Evolutionary conservation across 2,113 vertebrate species (phyloP), one percentile per base, ranked within the genome.

Genomic region (Pedetes capensis): DNA sequence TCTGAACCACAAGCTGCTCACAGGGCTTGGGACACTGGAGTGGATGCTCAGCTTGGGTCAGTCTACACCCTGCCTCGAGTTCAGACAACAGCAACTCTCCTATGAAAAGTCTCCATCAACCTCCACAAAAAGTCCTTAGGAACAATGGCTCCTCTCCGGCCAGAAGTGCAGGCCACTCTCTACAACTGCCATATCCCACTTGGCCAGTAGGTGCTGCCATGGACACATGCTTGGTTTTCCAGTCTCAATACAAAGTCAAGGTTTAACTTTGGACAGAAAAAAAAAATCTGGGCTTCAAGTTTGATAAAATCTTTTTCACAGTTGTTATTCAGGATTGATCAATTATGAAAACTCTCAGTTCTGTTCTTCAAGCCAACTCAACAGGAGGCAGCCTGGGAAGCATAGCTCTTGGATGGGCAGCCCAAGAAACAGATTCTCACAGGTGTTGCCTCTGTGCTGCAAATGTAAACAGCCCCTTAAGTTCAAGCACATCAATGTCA

Each of bases 201-300:
- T 5, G 61, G 79, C 96, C 97, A 95, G 95, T 57, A 97, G 95
- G 93, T 89, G 96, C 55, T 92, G 93, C 93, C 89, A 20, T 84
- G 29, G 16, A 75, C 63, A 82, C 95, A 42, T 3, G 22, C 34
- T 91, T 12, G 4, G 39, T 34, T 68, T 57, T 78, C 64, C 83
- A 44, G 16, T 6, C 83, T 84, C 27, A 12, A 22, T 37, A 11
- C 32, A 23, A 81, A 82, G 64, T 68, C 75, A 72, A 93, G 76
- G 59, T 87, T 83, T n/a, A 71, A 81, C 34, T 22, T 68, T 49
- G 29, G 16, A 51, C 32, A 94, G 25, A 12, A 16, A 92, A 72
- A 51, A 94, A 91, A 86, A 91, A 53, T 55, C 87, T 32, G 12
- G 39, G n/a, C 95, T 95, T 95, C 64, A 20, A 55, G 53, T 94